phyloP scores from a whole-genome alignment of 2,797 vertebrate genomes.

The Helostoma temminkii region DNA sequence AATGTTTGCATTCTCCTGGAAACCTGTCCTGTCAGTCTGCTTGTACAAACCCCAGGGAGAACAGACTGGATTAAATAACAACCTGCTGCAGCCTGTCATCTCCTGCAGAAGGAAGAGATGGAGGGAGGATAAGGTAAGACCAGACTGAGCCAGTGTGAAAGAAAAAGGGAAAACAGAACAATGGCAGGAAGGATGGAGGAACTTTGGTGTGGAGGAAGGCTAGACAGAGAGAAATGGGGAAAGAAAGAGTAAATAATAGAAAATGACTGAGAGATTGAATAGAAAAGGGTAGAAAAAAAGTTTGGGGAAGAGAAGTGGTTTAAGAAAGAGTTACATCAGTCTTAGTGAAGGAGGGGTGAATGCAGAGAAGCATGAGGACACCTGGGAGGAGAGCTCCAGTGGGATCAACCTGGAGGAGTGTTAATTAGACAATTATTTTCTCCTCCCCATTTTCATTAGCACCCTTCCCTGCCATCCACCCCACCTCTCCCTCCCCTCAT shows the following conservation, averaged over 20 bases:
- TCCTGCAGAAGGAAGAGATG: conserved; percentile 24
- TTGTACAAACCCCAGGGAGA: conserved; percentile 30
- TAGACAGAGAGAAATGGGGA: background rate
- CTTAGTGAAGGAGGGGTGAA: background rate
- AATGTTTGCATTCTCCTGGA: conserved; percentile 33
- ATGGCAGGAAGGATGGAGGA: too few relatives aligned
- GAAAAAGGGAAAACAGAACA: background rate
- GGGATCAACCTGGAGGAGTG: conserved; percentile 33
- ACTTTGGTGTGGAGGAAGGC: background rate
- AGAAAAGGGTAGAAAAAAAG: background rate
- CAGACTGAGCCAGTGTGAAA: background rate
- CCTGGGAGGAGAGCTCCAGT: background rate
- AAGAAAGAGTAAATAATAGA: background rate
- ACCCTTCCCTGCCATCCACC: background rate
- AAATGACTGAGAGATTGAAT: too few relatives aligned
- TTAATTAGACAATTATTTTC: conserved; percentile 46
- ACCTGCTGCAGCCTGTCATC: conserved; percentile 43
- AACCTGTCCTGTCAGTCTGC: conserved; percentile 34
- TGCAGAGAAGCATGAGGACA: background rate
- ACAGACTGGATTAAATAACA: conserved; percentile 44
- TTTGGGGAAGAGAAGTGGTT: background rate
- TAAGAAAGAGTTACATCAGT: too few relatives aligned
- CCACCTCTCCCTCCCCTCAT: too few relatives aligned
- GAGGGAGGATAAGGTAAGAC: background rate
- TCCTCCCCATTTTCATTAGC: conserved; percentile 37